A percentile compares a stretch with the other conserved stretches of the same genome.
Conservation (phyloP, 2,888 invertebrate species). For the Charanyca ferruginea region DNA sequence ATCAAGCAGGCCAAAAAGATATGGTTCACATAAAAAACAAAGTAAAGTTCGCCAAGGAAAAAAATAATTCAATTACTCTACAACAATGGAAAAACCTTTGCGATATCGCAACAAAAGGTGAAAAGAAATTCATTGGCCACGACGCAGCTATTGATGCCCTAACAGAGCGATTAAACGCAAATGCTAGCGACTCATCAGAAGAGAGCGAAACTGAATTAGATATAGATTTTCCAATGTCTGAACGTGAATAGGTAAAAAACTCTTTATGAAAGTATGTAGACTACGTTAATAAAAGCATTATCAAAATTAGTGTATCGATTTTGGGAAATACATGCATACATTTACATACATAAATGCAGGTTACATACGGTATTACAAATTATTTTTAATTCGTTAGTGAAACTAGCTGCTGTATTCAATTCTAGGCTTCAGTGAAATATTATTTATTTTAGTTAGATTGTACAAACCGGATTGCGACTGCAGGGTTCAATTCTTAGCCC, state of each 20-base stretch:
- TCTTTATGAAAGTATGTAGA: background rate
- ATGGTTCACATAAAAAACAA: background rate
- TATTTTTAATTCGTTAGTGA: too few species aligned
- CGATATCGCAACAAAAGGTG: slow-evolving; percentile 21
- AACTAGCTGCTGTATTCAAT: too few species aligned
- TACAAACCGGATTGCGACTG: too few species aligned
- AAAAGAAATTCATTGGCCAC: slow-evolving; percentile 30
- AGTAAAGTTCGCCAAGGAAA: background rate
- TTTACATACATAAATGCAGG: too few species aligned
- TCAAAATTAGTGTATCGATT: too few species aligned
- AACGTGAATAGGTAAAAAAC: background rate
- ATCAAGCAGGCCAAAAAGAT: slow-evolving; percentile 15
- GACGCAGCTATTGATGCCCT: slow-evolving; percentile 35
- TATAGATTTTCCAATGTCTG: slow-evolving; percentile 15
- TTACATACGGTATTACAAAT: too few species aligned
- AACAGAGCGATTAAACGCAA: slow-evolving; percentile 14
- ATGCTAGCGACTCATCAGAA: slow-evolving; percentile 14
- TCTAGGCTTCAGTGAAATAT: too few species aligned
- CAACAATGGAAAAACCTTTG: slow-evolving; percentile 29
- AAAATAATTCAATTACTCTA: slow-evolving; percentile 14
- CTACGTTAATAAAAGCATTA: too few species aligned
- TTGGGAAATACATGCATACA: too few species aligned
- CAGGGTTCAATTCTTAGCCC: too few species aligned
- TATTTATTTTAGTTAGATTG: too few species aligned
- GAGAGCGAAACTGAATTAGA: slow-evolving; percentile 33